These are phyloP conservation scores for Molorchus minor DNA, from an alignment of 2,888 invertebrate genomes.

Conservation along the genomic window DNA sequence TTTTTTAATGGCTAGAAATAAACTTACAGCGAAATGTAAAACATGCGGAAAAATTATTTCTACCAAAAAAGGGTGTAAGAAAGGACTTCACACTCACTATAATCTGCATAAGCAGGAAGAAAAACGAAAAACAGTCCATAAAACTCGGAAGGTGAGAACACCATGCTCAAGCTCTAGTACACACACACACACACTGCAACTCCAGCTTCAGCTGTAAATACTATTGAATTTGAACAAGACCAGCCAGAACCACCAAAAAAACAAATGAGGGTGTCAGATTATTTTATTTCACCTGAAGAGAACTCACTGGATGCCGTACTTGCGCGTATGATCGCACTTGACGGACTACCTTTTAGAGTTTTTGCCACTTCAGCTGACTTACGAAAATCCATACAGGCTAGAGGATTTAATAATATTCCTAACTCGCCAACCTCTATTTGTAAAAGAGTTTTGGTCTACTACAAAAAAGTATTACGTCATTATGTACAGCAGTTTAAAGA, in stretches of 20 bases:
- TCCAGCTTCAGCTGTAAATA: neutral
- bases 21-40: conserved; percentile 16
- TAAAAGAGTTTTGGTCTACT: neutral
- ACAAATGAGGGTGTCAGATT: conserved; percentile 11
- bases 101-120: conserved; percentile 2
- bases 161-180: conserved; percentile 2
- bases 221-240: neutral
- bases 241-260: conserved; percentile 9
- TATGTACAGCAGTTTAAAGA: neutral
- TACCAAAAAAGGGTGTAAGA: conserved; percentile 13
- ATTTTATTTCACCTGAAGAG: conserved; percentile 18
- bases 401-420: conserved; percentile 8
- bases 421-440: conserved; percentile 5
- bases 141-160: neutral
- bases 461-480: neutral
- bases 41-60: conserved; percentile 3
- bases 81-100: conserved; percentile 13
- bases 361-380: conserved; percentile 22
- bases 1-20: conserved; percentile 18
- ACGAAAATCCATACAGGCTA: conserved; percentile 12
- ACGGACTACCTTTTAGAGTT: conserved; percentile 21
- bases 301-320: conserved; percentile 16
- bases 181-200: neutral
- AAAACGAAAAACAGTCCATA: conserved; percentile 1
- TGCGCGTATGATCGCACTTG: conserved; percentile 21